phyloP scores from a whole-genome alignment of 1,140 invertebrate genomes.

The Drosophila repletoides region DNA sequence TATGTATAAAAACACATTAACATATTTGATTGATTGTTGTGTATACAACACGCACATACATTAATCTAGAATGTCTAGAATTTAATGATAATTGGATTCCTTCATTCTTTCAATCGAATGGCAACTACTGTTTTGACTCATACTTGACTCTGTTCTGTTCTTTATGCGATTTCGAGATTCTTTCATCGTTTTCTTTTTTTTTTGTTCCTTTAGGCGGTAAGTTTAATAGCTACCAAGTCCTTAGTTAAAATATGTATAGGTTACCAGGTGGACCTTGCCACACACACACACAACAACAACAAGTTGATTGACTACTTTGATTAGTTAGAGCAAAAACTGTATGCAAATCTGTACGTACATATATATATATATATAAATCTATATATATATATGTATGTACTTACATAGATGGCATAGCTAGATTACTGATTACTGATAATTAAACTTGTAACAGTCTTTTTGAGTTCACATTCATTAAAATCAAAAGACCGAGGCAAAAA shows the following conservation, averaged over 20 bases:
- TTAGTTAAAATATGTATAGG: conserved; percentile 78
- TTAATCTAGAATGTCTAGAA: conserved; percentile 23
- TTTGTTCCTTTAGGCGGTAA: conserved; percentile 64
- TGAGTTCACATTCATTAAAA: conserved; percentile 64
- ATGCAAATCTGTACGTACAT: conserved; percentile 26
- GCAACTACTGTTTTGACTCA: conserved; percentile 21
- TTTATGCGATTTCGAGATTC: conserved; percentile 54
- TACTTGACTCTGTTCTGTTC: neutral
- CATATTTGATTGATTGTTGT: conserved; percentile 69
- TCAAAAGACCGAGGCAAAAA: conserved; percentile 32
- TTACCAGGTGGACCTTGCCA: conserved; percentile 48
- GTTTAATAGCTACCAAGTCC: conserved; percentile 74
- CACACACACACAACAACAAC: conserved; percentile 52
- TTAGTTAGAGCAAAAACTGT: conserved; percentile 71
- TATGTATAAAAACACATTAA: conserved; percentile 61
- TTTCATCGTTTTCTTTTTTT: too few relatives aligned
- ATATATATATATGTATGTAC: conserved; percentile 1
- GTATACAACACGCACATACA: conserved; percentile 25
- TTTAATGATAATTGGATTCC: conserved; percentile 41
- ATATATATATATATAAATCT: conserved; percentile 2
- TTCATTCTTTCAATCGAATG: conserved; percentile 26
- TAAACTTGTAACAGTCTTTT: conserved; percentile 77
- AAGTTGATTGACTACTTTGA: conserved; percentile 66
- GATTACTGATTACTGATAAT: conserved; percentile 76
- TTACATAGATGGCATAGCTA: conserved; percentile 22